Percentiles rank a stretch among this genome's conserved stretches.
These are phyloP conservation scores for Poeciliopsis infans DNA, from an alignment of 2,797 vertebrate species.

Conservation along the genomic window DNA sequence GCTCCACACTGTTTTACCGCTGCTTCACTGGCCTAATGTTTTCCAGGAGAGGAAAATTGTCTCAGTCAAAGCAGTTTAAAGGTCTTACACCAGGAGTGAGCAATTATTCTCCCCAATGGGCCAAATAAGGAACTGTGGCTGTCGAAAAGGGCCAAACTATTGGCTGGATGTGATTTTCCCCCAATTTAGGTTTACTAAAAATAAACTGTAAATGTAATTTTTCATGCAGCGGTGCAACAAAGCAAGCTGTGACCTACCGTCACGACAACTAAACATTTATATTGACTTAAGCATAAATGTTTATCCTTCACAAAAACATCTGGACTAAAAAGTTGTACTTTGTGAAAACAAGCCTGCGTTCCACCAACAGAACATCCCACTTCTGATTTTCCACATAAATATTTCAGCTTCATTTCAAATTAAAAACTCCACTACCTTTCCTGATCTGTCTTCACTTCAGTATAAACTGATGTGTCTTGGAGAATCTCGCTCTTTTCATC, in stretches of 20 bases:
- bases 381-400: background rate
- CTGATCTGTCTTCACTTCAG: background rate
- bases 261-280: background rate
- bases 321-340: background rate
- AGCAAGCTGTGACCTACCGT: background rate
- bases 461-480: background rate
- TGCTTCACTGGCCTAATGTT: constrained; percentile 58
- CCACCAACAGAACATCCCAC: background rate
- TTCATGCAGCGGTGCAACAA: background rate
- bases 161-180: background rate
- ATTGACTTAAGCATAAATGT: background rate
- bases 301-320: background rate
- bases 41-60: constrained; percentile 61
- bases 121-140: background rate
- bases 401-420: background rate
- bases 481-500: background rate
- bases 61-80: constrained; percentile 28
- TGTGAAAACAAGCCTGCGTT: background rate
- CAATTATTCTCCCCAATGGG: background rate
- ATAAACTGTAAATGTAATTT: background rate
- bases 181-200: background rate
- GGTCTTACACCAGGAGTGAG: constrained; percentile 1
- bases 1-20: constrained; percentile 24
- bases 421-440: background rate
- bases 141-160: background rate